Conservation (phyloP, 2,797 vertebrate species). For the Novumbra hubbsi region DNA sequence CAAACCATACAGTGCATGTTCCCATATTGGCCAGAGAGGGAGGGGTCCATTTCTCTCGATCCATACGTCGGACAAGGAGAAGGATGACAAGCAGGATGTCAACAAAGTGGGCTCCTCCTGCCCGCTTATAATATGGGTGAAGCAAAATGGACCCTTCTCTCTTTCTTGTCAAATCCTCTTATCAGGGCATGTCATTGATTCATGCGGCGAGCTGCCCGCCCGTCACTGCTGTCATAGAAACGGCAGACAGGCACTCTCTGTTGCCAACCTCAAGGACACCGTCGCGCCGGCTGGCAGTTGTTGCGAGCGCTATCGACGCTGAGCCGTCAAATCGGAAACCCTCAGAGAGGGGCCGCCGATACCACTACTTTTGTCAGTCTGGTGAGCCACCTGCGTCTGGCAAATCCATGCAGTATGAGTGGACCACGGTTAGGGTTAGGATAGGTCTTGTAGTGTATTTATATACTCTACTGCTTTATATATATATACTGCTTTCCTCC, state of each 20-base stretch:
- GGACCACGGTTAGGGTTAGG: not conserved
- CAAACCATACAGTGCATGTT: conserved; percentile 25
- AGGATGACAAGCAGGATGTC: no score
- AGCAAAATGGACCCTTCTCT: not conserved
- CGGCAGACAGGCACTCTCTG: conserved; percentile 61
- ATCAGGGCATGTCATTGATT: conserved; percentile 64
- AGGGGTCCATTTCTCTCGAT: no score
- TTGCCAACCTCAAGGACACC: conserved; percentile 42
- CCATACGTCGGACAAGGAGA: no score
- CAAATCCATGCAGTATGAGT: not conserved
- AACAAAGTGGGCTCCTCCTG: not conserved
- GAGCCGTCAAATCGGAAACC: not conserved
- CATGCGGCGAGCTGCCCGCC: conserved; percentile 30
- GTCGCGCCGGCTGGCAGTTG: not conserved
- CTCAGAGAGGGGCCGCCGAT: not conserved
- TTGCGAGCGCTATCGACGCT: not conserved
- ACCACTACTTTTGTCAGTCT: not conserved
- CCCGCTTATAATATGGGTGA: conserved; percentile 41
- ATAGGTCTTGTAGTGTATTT: not conserved
- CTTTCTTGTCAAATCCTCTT: conserved; percentile 49
- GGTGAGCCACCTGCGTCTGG: not conserved
- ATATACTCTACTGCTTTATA: no score
- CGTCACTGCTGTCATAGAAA: conserved; percentile 62
- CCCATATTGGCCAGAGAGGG: conserved; percentile 30
- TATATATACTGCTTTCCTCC: not conserved